Percentiles rank a stretch among this genome's conserved stretches.
Conservation (phyloP, 2,113 vertebrate species). For the Tetrao urogallus region DNA sequence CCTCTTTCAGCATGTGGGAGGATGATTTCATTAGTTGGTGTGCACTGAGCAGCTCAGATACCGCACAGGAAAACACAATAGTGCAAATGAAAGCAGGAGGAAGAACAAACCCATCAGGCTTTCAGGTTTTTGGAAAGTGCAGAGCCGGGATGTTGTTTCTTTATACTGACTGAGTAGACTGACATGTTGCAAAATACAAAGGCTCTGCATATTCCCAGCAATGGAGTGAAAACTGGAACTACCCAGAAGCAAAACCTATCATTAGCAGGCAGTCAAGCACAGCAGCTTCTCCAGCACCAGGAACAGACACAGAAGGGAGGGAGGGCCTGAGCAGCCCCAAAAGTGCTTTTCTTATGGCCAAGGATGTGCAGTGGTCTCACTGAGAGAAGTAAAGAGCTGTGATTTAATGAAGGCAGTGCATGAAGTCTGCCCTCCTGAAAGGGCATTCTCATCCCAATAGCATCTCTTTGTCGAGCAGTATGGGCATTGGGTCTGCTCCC, state of each 20-base stretch:
- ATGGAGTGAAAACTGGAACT: conserved; percentile 45
- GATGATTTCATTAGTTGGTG: background rate
- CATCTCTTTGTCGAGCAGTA: rapidly evolving
- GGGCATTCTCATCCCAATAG: background rate
- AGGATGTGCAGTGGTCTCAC: background rate
- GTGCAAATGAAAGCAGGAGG: conserved; percentile 24
- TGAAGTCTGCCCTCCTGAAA: background rate
- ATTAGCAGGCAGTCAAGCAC: conserved; percentile 36
- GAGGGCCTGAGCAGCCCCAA: background rate
- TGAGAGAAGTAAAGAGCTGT: rapidly evolving
- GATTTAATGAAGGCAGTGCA: rapidly evolving
- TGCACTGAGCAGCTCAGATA: rapidly evolving
- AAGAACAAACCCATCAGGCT: background rate
- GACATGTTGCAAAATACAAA: conserved; percentile 60
- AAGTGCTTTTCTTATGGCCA: background rate
- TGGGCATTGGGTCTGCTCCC: background rate
- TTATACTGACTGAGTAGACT: conserved; percentile 38
- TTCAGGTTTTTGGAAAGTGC: conserved; percentile 17
- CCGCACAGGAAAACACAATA: background rate
- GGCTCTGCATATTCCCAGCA: background rate
- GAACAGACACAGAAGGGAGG: background rate
- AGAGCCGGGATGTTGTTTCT: conserved; percentile 40
- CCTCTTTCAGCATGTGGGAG: rapidly evolving
- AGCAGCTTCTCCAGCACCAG: background rate
- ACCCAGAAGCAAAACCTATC: conserved; percentile 33